These are phyloP conservation scores for Napeogenes sylphis DNA, from an alignment of 2,888 invertebrate genomes.

Conservation along the genomic window DNA sequence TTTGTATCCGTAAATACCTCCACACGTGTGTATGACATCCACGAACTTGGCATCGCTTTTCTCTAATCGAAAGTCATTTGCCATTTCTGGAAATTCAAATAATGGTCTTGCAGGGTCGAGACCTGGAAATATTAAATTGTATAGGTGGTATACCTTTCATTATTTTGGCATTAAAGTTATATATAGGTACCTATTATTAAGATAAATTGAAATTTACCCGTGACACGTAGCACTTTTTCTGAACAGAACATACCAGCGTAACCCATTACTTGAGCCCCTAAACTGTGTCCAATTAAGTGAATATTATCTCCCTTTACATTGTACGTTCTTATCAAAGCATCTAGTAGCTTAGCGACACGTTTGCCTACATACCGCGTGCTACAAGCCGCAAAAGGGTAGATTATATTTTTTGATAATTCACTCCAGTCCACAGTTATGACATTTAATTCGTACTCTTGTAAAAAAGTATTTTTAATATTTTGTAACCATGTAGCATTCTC, in stretches of 20 bases:
- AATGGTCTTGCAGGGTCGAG: constrained; percentile 83
- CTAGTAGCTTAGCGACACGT: constrained; percentile 50
- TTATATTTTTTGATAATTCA: constrained; percentile 53
- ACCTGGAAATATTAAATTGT: constrained; percentile 41
- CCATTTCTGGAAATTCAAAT: constrained; percentile 72
- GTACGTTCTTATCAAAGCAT: constrained; percentile 42
- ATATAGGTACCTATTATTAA: not conserved
- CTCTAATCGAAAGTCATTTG: constrained; percentile 70
- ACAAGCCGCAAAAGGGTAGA: constrained; percentile 64
- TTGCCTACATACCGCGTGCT: constrained; percentile 67
- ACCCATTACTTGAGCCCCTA: constrained; percentile 80
- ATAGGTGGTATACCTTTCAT: not conserved
- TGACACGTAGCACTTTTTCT: constrained; percentile 73
- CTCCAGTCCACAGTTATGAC: constrained; percentile 74
- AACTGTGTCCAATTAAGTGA: constrained; percentile 75
- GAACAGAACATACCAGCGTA: constrained; percentile 72
- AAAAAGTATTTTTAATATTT: constrained; percentile 61
- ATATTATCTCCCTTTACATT: constrained; percentile 41
- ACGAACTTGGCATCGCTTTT: constrained; percentile 83
- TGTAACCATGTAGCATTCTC: constrained; percentile 58
- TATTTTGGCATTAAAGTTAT: not conserved
- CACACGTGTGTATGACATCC: constrained; percentile 85
- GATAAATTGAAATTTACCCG: constrained; percentile 58
- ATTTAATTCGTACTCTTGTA: constrained; percentile 64
- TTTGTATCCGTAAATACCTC: constrained; percentile 80